Evolutionary conservation across 2,888 invertebrate genomes (phyloP).

Genomic region (Pomacea canaliculata): DNA sequence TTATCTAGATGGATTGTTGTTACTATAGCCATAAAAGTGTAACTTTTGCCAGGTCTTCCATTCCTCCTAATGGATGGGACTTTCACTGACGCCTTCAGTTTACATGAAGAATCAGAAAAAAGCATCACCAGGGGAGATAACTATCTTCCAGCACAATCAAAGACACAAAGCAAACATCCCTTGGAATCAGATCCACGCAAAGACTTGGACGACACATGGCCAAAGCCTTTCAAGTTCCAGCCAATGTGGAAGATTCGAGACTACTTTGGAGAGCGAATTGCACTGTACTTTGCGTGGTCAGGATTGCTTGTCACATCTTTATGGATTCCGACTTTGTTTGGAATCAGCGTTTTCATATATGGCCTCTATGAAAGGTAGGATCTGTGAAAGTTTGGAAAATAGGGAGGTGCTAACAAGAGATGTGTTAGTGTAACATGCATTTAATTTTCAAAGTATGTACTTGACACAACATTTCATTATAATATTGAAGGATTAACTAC

Average conservation of each 20-base stretch:
- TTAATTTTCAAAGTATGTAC: background rate
- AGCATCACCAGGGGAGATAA: conserved; percentile 49
- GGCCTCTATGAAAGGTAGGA: conserved; percentile 67
- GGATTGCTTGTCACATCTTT: conserved; percentile 68
- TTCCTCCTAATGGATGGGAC: conserved; percentile 67
- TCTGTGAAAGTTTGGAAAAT: background rate
- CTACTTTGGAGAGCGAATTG: conserved; percentile 72
- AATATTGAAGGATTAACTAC: too few species aligned
- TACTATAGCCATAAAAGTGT: too few species aligned
- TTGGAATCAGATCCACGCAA: conserved; percentile 47
- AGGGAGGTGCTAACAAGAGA: too few species aligned
- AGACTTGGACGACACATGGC: conserved; percentile 62
- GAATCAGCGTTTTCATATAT: conserved; percentile 68
- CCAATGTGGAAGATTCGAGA: conserved; percentile 70
- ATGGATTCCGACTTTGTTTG: conserved; percentile 70
- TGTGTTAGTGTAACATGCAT: background rate
- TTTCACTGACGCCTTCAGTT: conserved; percentile 66
- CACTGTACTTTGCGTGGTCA: conserved; percentile 72
- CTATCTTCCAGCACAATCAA: conserved; percentile 29
- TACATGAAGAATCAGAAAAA: conserved; percentile 67
- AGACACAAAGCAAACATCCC: conserved; percentile 22
- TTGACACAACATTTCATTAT: too few species aligned
- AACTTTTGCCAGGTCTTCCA: conserved; percentile 59
- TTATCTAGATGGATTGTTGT: too few species aligned
- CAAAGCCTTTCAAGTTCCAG: conserved; percentile 64